Evolutionary conservation across 2,797 vertebrate genomes (phyloP).

Genomic region (Anniella stebbinsi): DNA sequence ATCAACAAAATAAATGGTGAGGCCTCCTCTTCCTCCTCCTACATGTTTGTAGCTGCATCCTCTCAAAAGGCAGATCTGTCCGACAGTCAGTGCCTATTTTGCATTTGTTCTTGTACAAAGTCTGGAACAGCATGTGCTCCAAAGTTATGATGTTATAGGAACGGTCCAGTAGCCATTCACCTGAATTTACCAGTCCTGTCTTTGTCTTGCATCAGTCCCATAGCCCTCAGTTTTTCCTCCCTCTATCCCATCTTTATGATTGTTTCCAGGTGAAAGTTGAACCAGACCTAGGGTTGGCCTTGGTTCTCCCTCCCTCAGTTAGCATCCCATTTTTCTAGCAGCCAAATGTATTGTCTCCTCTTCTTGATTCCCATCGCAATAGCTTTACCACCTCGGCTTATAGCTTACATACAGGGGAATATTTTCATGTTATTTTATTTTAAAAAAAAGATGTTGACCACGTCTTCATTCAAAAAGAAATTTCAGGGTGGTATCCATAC

Average conservation of each 20-base stretch:
- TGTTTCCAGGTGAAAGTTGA: not conserved
- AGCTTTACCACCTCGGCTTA: not conserved
- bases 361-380: not conserved
- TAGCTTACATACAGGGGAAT: not conserved
- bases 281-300: not conserved
- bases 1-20: conserved; percentile 91
- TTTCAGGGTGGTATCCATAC: not conserved
- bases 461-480: not conserved
- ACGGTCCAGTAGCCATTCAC: not conserved
- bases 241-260: not conserved
- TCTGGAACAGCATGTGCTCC: not conserved
- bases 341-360: not conserved
- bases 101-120: not conserved
- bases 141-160: not conserved
- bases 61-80: not conserved
- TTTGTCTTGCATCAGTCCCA: not conserved
- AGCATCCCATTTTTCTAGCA: not conserved
- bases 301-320: not conserved
- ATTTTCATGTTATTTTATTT: not conserved
- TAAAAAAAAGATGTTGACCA: too few relatives aligned
- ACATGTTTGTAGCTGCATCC: not conserved
- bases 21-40: conserved; percentile 44
- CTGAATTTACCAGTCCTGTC: not conserved
- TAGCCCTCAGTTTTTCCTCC: not conserved
- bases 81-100: not conserved